A percentile compares a stretch with the other conserved stretches of the same genome.
These are phyloP conservation scores for Archips crataeganus DNA, from an alignment of 2,888 invertebrate genomes.

Conservation along the genomic window DNA sequence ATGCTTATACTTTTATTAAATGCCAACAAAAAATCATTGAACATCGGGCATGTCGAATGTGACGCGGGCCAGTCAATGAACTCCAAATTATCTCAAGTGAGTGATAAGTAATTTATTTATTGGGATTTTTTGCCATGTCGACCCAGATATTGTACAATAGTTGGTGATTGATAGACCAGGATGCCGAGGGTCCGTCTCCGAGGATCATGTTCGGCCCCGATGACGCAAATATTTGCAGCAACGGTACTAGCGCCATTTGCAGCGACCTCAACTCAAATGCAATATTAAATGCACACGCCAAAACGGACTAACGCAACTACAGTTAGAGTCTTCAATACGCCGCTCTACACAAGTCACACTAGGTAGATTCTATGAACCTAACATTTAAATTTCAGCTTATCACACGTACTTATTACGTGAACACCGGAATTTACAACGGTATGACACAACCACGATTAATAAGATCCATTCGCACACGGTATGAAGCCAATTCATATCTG, in stretches of 20 bases:
- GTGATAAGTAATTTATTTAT: conserved; percentile 57
- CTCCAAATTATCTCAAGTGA: conserved; percentile 61
- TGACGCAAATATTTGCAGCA: conserved; percentile 46
- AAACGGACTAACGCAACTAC: neutral
- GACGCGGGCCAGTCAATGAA: conserved; percentile 59
- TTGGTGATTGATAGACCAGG: conserved; percentile 56
- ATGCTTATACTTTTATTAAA: conserved; percentile 18
- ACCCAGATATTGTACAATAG: conserved; percentile 55
- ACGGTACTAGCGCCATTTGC: conserved; percentile 45
- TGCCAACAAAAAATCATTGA: conserved; percentile 38
- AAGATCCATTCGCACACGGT: neutral
- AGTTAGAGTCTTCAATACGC: neutral
- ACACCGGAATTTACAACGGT: conserved; percentile 14
- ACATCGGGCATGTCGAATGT: conserved; percentile 43
- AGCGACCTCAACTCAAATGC: conserved; percentile 20
- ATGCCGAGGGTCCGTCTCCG: conserved; percentile 43
- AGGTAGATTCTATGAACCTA: neutral
- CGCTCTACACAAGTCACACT: neutral
- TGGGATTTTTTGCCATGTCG: conserved; percentile 55
- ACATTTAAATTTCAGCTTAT: conserved; percentile 18
- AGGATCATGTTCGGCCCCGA: conserved; percentile 46
- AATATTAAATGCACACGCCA: conserved; percentile 4
- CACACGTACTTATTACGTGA: conserved; percentile 21
- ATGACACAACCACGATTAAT: conserved; percentile 19
- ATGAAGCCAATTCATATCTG: neutral